Percentiles rank a stretch among this genome's conserved stretches.
Evolutionary conservation across 2,113 vertebrate genomes (phyloP).

Genomic region (Climacteris rufus): DNA sequence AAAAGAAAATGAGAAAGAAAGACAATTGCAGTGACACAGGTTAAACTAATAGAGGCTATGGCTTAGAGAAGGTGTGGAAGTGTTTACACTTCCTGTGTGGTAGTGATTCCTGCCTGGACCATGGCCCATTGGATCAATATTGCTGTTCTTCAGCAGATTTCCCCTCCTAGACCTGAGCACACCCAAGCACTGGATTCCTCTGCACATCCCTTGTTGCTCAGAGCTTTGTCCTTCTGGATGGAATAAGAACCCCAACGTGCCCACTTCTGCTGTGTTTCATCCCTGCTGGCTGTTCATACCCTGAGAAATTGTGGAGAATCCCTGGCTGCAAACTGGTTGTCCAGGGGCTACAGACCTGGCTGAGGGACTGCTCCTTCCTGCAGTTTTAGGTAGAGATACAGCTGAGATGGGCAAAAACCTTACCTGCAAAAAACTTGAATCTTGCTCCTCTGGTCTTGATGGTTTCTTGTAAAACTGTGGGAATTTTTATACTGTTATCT

Average conservation of each 20-base stretch:
- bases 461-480: neutral
- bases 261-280: neutral
- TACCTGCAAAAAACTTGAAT: neutral
- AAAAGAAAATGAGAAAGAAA: neutral
- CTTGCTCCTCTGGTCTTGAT: neutral
- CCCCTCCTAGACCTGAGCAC: neutral
- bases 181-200: neutral
- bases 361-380: neutral
- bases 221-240: neutral
- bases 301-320: neutral
- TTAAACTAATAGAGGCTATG: neutral
- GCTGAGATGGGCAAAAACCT: neutral
- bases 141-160: neutral
- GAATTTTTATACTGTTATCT: neutral
- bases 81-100: neutral
- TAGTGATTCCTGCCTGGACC: neutral
- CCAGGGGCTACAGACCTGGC: neutral
- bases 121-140: neutral
- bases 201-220: neutral
- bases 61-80: neutral
- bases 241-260: neutral
- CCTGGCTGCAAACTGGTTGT: neutral
- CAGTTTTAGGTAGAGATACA: neutral
- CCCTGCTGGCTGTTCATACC: neutral
- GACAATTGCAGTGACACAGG: neutral